phyloP scores from a whole-genome alignment of 2,113 vertebrate species.

The Brienomyrus longianalis region DNA sequence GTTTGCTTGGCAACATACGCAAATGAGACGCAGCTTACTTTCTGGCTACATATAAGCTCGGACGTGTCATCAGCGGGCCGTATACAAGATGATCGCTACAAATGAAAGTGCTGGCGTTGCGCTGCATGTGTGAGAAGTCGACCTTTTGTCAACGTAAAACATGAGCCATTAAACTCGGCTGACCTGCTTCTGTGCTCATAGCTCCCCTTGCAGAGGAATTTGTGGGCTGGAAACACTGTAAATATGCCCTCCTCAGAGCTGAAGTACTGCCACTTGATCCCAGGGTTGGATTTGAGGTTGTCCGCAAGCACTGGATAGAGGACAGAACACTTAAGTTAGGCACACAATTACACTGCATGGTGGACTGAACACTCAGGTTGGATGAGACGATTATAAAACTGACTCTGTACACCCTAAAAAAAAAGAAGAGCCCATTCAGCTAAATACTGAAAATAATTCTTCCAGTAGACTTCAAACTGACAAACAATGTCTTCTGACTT shows the following conservation, averaged over 20 bases:
- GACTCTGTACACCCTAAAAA: neutral
- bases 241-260: conserved; percentile 98
- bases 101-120: neutral
- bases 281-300: conserved; percentile 97
- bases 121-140: neutral
- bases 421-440: neutral
- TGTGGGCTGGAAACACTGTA: conserved; percentile 95
- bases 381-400: neutral
- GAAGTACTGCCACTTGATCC: conserved; percentile 99
- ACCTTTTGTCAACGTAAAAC: neutral
- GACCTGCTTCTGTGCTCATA: conserved; percentile 98
- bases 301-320: conserved; percentile 79
- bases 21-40: neutral
- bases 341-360: neutral
- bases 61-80: too few species aligned
- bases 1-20: neutral
- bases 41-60: neutral
- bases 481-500: neutral
- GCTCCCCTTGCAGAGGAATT: conserved; percentile 90
- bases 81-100: too few species aligned
- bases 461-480: neutral
- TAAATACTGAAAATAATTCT: neutral
- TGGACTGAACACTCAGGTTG: neutral
- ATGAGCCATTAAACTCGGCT: neutral
- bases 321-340: neutral